A percentile compares a stretch with the other conserved stretches of the same genome.
phyloP scores from a whole-genome alignment of 1,140 invertebrate species.

The Polypedilum pembai region DNA sequence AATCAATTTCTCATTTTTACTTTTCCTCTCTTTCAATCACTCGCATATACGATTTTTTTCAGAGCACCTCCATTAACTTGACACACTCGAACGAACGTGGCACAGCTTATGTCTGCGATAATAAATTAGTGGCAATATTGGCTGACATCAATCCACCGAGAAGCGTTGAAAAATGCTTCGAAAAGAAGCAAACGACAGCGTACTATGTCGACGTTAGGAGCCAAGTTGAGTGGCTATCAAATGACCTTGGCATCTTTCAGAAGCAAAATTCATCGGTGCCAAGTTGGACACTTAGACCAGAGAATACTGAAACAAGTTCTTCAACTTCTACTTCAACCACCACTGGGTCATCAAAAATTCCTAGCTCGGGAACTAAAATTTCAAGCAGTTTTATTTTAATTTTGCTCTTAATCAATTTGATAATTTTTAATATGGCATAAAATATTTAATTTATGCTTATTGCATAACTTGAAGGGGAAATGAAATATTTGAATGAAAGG shows the following conservation, averaged over 20 bases:
- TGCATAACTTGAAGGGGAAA: slow-evolving; percentile 1
- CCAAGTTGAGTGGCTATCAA: background rate
- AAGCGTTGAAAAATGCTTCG: background rate
- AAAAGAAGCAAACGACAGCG: background rate
- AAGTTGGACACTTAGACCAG: background rate
- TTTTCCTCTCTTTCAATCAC: background rate
- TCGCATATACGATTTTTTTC: background rate
- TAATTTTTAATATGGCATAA: background rate
- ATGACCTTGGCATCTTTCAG: background rate
- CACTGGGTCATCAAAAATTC: background rate
- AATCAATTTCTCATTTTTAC: background rate
- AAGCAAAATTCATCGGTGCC: background rate
- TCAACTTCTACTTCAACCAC: background rate
- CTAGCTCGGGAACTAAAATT: background rate
- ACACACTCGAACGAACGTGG: background rate
- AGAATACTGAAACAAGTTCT: background rate
- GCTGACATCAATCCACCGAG: background rate
- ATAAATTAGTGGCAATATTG: slow-evolving; percentile 22
- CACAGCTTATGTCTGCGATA: slow-evolving; percentile 15
- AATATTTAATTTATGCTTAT: too few relatives aligned
- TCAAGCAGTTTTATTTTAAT: background rate
- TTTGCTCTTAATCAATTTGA: background rate
- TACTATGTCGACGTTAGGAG: background rate
- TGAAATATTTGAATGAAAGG: background rate
- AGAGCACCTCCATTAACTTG: background rate